A percentile compares a stretch with the other conserved stretches of the same genome.
These are phyloP conservation scores for Argyresthia albistria DNA, from an alignment of 2,888 invertebrate genomes.

Conservation along the genomic window DNA sequence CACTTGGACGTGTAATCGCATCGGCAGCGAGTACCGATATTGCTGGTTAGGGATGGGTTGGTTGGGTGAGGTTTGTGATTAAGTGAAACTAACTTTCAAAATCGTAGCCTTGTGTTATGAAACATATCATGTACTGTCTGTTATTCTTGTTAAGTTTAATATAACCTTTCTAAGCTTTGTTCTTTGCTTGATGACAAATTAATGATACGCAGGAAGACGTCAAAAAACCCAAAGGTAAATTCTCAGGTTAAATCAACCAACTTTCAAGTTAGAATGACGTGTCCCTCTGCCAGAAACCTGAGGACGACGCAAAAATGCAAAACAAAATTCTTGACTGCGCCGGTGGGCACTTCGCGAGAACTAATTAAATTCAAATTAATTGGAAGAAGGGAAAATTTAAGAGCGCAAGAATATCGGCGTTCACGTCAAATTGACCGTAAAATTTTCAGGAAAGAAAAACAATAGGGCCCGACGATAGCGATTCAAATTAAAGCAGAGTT, in stretches of 20 bases:
- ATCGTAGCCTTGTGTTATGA: background rate
- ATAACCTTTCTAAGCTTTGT: too few relatives aligned
- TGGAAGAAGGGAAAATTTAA: conserved; percentile 27
- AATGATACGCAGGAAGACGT: too few relatives aligned
- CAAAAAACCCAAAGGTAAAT: too few relatives aligned
- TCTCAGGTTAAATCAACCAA: too few relatives aligned
- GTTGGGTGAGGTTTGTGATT: background rate
- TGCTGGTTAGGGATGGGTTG: background rate
- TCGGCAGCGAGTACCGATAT: background rate
- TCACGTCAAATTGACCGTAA: conserved; percentile 71
- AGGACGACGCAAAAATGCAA: background rate
- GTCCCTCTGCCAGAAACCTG: background rate
- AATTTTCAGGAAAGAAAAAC: conserved; percentile 69
- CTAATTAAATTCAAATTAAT: conserved; percentile 70
- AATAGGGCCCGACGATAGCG: conserved; percentile 65
- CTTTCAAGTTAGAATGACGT: too few relatives aligned
- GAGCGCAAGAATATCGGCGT: conserved; percentile 33
- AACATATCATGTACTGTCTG: too few relatives aligned
- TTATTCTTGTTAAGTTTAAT: too few relatives aligned
- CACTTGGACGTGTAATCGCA: conserved; percentile 1
- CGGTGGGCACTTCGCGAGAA: conserved; percentile 17
- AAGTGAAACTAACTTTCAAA: background rate
- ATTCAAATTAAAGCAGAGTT: conserved; percentile 68
- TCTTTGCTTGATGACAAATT: too few relatives aligned
- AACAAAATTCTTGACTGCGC: background rate